Percentiles rank a stretch among this genome's conserved stretches.
phyloP scores from a whole-genome alignment of 2,888 invertebrate genomes.

The Selenia dentaria region DNA sequence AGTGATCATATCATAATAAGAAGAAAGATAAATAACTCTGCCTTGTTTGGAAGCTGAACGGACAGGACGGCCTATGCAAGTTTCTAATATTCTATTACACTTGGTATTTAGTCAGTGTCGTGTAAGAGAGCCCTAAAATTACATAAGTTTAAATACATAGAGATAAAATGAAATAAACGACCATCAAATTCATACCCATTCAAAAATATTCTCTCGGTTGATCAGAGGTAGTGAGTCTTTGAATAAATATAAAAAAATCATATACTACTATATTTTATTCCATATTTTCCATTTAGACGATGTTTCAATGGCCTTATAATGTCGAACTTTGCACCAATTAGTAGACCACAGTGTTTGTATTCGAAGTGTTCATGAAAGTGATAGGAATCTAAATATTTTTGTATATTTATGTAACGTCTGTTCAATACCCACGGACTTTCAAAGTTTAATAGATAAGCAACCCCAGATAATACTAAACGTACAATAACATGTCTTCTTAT shows the following conservation, averaged over 20 bases:
- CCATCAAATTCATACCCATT: no score
- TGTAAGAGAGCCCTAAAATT: no score
- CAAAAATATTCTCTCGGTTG: background rate
- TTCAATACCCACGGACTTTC: slow-evolving; percentile 48
- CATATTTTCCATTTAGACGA: slow-evolving; percentile 29
- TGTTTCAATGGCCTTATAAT: slow-evolving; percentile 40
- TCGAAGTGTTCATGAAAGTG: slow-evolving; percentile 80
- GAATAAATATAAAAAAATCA: slow-evolving; percentile 13
- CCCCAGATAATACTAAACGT: slow-evolving; percentile 29
- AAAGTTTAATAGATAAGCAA: slow-evolving; percentile 55
- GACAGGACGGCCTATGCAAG: no score
- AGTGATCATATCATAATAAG: no score
- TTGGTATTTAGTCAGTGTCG: no score
- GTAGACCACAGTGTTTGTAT: slow-evolving; percentile 73
- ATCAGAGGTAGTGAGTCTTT: slow-evolving; percentile 10
- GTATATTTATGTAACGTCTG: slow-evolving; percentile 54
- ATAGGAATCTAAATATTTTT: slow-evolving; percentile 77
- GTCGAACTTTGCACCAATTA: slow-evolving; percentile 53
- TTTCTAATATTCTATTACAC: no score
- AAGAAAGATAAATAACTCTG: no score
- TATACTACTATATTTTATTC: slow-evolving; percentile 34
- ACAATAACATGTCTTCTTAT: slow-evolving; percentile 28
- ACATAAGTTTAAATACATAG: no score
- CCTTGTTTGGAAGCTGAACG: no score
- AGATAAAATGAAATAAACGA: no score